phyloP scores from a whole-genome alignment of 1,140 invertebrate species.

The Euura saliciscinereae region DNA sequence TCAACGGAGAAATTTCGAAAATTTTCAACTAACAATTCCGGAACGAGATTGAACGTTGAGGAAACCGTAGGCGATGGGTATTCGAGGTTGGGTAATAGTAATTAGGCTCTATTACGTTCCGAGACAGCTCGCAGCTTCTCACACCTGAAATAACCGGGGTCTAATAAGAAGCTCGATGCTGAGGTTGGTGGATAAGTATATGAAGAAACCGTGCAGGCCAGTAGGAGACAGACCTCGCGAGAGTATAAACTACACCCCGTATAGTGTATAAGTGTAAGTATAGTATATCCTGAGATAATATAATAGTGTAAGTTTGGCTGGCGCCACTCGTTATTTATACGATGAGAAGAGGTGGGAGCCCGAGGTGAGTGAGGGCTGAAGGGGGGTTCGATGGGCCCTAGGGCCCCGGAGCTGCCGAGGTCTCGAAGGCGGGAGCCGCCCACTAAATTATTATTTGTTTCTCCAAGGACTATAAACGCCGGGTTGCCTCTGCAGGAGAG shows the following conservation, averaged over 20 bases:
- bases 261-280: too few species aligned
- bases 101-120: too few species aligned
- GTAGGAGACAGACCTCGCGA: too few species aligned
- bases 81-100: background rate
- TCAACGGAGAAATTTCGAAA: conserved; percentile 1
- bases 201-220: too few species aligned
- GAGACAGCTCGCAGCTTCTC: background rate
- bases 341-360: conserved; percentile 14
- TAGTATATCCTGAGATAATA: conserved; percentile 26
- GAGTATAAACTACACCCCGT: too few species aligned
- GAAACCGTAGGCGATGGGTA: background rate
- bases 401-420: conserved; percentile 23
- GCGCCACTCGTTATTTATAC: conserved; percentile 56
- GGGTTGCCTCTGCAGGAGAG: background rate
- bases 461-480: conserved; percentile 51
- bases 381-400: conserved; percentile 18
- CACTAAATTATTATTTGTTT: conserved; percentile 56
- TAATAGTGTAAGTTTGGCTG: conserved; percentile 48
- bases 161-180: too few species aligned
- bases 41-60: background rate
- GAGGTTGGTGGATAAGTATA: too few species aligned
- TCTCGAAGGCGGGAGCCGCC: conserved; percentile 35
- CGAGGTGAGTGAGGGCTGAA: conserved; percentile 11
- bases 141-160: background rate
- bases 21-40: background rate